phyloP scores from a whole-genome alignment of 2,113 vertebrate genomes.

The Calcarius ornatus region DNA sequence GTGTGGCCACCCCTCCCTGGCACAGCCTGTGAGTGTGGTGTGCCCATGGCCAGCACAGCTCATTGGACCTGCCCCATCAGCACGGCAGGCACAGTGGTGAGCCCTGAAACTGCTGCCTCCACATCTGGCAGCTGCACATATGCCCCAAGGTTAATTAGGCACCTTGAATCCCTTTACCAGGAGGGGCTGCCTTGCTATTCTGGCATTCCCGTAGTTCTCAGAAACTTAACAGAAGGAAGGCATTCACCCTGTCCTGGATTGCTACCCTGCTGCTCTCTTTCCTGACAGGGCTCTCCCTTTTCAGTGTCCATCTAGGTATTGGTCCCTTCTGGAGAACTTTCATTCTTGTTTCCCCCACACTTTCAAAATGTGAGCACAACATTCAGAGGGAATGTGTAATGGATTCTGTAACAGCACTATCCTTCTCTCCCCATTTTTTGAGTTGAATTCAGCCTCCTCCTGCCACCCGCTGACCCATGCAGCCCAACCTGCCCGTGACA shows the following conservation, averaged over 20 bases:
- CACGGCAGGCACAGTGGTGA: not conserved
- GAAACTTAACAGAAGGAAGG: not conserved
- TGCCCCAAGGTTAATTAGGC: not conserved
- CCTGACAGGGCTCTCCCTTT: not conserved
- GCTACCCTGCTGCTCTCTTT: not conserved
- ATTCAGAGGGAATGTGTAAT: accelerated
- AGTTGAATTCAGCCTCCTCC: not conserved
- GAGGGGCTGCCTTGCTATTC: not conserved
- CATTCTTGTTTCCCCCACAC: not conserved
- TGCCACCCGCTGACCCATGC: not conserved
- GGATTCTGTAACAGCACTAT: not conserved
- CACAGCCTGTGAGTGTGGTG: accelerated
- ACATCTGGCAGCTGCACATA: not conserved
- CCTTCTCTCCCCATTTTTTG: not conserved
- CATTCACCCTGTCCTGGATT: not conserved
- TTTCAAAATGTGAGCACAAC: not conserved
- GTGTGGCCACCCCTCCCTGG: accelerated
- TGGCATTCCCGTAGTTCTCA: not conserved
- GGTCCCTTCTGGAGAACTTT: not conserved
- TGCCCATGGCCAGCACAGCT: not conserved
- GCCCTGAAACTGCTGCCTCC: not conserved
- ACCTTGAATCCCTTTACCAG: not conserved
- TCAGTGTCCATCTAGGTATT: not conserved
- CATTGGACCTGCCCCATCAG: not conserved
- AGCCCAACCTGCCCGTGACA: not conserved